Conservation (phyloP, 1,140 invertebrate species). For the Hyphantria cunea region DNA sequence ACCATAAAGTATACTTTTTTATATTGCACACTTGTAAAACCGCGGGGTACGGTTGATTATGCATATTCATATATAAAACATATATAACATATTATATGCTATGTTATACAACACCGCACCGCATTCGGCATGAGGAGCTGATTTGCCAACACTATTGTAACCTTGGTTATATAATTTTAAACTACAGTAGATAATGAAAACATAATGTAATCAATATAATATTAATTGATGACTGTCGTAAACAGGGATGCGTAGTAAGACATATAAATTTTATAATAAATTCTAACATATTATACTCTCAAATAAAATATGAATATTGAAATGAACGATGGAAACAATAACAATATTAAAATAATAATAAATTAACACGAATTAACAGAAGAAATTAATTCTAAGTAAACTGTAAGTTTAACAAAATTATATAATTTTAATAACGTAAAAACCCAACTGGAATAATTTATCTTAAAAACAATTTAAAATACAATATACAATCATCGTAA, state of each 20-base stretch:
- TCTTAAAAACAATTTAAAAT: constrained; percentile 8
- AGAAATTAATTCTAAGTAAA: constrained; percentile 1
- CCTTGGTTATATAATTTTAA: too few relatives aligned
- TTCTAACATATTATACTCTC: constrained; percentile 3
- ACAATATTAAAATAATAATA: constrained; percentile 2
- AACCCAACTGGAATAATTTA: constrained; percentile 7
- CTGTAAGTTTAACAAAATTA: constrained; percentile 8
- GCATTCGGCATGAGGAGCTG: too few relatives aligned
- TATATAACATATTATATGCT: too few relatives aligned
- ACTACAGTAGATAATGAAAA: not conserved
- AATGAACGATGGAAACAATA: constrained; percentile 10
- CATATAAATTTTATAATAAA: not conserved
- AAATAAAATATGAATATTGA: constrained; percentile 6
- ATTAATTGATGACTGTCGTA: not conserved
- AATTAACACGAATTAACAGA: constrained; percentile 4
- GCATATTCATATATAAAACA: too few relatives aligned
- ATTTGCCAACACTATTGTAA: too few relatives aligned
- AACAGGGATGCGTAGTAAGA: not conserved
- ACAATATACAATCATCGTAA: constrained; percentile 3
- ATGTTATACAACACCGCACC: too few relatives aligned
- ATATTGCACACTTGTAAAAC: too few relatives aligned
- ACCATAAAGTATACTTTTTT: too few relatives aligned
- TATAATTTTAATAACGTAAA: not conserved
- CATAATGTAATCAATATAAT: not conserved
- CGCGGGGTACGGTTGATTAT: too few relatives aligned